Evolutionary conservation across 2,113 vertebrate genomes (phyloP).

Genomic region (Odontophorus gujanensis): DNA sequence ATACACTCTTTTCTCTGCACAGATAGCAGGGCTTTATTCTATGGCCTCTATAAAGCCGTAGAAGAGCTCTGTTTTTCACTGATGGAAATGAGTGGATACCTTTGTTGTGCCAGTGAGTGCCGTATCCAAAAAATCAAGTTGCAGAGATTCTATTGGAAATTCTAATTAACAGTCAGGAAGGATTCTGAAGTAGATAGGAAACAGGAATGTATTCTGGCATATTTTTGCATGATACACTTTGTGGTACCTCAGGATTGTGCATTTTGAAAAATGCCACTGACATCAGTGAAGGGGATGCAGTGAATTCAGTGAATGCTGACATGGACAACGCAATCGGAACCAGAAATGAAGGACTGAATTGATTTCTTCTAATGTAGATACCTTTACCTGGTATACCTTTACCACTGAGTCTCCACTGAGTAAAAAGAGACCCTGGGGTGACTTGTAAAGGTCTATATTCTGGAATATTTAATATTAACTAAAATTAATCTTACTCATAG

Average conservation of each 20-base stretch:
- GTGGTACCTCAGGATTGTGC: neutral
- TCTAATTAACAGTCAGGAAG: neutral
- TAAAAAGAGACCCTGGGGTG: neutral
- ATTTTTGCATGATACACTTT: neutral
- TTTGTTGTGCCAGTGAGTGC: neutral
- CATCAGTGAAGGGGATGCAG: neutral
- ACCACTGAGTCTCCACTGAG: neutral
- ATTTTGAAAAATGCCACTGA: neutral
- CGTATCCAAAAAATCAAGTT: neutral
- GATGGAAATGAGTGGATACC: neutral
- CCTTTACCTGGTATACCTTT: neutral
- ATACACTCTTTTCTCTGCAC: neutral
- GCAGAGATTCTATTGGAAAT: neutral
- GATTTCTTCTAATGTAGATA: slow-evolving; percentile 32
- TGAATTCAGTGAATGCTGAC: neutral
- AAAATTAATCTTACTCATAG: neutral
- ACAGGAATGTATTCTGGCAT: neutral
- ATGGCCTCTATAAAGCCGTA: neutral
- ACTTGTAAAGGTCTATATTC: neutral
- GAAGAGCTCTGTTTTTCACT: neutral
- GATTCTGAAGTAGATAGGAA: neutral
- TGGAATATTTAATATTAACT: neutral
- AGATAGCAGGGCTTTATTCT: neutral
- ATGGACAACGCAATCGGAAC: neutral
- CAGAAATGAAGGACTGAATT: neutral